Conservation (phyloP, 2,888 invertebrate genomes). For the Hyppa rectilinea region DNA sequence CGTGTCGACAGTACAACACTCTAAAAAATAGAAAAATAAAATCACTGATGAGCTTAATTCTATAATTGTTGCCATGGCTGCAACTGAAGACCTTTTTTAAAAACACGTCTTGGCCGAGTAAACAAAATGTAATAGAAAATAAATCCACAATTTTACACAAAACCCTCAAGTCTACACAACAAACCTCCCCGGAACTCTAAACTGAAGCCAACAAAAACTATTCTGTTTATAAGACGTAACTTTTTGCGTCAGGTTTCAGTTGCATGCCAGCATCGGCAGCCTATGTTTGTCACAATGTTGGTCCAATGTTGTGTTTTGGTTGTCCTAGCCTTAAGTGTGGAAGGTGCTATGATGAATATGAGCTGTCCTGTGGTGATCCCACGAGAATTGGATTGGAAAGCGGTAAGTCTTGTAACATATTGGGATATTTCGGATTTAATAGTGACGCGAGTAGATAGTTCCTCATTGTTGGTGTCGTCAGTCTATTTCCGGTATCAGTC, state of each 20-base stretch:
- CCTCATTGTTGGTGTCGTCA: background rate
- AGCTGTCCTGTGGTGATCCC: slow-evolving; percentile 81
- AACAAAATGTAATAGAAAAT: background rate
- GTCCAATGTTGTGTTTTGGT: slow-evolving; percentile 70
- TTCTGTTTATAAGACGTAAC: slow-evolving; percentile 72
- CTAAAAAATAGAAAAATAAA: too few species aligned
- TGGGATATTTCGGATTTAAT: background rate
- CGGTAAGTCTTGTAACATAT: slow-evolving; percentile 74
- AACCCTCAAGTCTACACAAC: slow-evolving; percentile 29
- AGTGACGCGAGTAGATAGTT: background rate
- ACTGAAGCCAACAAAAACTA: slow-evolving; percentile 70
- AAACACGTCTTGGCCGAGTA: background rate
- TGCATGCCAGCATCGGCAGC: slow-evolving; percentile 66
- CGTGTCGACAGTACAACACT: too few species aligned
- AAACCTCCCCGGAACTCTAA: slow-evolving; percentile 59
- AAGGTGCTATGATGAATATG: slow-evolving; percentile 77
- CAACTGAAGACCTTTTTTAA: background rate
- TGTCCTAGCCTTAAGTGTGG: slow-evolving; percentile 71
- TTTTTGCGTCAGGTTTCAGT: slow-evolving; percentile 78
- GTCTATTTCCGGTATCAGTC: slow-evolving; percentile 14
- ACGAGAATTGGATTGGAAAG: slow-evolving; percentile 84
- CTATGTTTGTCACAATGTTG: slow-evolving; percentile 76
- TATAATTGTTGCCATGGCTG: background rate
- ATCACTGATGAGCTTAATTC: background rate
- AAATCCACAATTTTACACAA: slow-evolving; percentile 9